A percentile compares a stretch with the other conserved stretches of the same genome.
These are phyloP conservation scores for Parambassis ranga DNA, from an alignment of 2,797 vertebrate species.

Conservation along the genomic window DNA sequence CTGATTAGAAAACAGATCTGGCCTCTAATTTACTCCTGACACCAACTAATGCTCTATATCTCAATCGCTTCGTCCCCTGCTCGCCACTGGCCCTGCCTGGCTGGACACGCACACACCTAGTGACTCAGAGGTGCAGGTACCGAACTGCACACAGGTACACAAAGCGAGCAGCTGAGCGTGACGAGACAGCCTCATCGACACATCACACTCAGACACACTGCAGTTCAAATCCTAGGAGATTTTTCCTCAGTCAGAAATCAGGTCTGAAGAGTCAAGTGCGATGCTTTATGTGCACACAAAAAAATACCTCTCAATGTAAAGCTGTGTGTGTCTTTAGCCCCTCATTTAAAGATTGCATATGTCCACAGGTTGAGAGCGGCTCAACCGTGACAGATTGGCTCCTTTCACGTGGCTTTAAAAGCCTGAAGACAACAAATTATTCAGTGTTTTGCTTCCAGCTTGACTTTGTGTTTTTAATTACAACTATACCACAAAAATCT, in stretches of 20 bases:
- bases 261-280: background rate
- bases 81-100: slow-evolving; percentile 61
- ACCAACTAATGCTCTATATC: slow-evolving; percentile 91
- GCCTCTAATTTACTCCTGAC: slow-evolving; percentile 95
- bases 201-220: background rate
- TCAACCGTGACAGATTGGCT: background rate
- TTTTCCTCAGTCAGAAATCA: background rate
- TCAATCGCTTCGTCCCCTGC: slow-evolving; percentile 81
- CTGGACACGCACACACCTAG: slow-evolving; percentile 45
- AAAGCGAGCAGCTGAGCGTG: background rate
- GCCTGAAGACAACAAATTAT: background rate
- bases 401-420: background rate
- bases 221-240: background rate
- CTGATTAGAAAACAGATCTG: slow-evolving; percentile 99
- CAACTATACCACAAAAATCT: slow-evolving; percentile 5
- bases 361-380: background rate
- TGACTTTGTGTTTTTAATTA: slow-evolving; percentile 15
- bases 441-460: background rate
- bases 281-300: too few species aligned
- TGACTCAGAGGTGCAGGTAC: slow-evolving; percentile 5
- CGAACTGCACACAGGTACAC: background rate
- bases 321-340: background rate
- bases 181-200: background rate
- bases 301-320: background rate
- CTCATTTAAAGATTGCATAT: background rate